These are phyloP conservation scores for Homarus americanus DNA, from an alignment of 1,140 invertebrate species.

Conservation along the genomic window DNA sequence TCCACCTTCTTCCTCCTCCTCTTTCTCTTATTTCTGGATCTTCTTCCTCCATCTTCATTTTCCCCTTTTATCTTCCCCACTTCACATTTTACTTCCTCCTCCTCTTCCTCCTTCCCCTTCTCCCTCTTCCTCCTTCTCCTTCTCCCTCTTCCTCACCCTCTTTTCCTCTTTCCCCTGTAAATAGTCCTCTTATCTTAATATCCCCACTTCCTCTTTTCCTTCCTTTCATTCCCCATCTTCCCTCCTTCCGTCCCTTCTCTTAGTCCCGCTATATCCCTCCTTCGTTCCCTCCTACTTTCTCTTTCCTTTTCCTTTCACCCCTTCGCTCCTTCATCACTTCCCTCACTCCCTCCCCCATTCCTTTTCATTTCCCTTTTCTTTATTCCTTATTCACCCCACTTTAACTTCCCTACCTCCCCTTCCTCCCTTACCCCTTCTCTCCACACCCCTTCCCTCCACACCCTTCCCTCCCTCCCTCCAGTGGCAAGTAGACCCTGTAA, in stretches of 20 bases:
- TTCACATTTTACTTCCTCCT: not conserved
- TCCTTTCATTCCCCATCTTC: not conserved
- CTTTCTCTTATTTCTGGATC: not conserved
- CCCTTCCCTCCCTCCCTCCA: not conserved
- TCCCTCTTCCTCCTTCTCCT: not conserved
- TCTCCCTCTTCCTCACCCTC: too few species aligned
- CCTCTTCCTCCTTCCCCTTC: not conserved
- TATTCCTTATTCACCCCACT: not conserved
- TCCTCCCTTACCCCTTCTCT: not conserved
- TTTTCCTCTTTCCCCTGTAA: too few species aligned
- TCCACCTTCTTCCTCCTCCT: slow-evolving; percentile 6
- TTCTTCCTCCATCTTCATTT: not conserved
- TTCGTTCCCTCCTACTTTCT: not conserved
- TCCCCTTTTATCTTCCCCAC: not conserved
- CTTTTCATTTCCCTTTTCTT: not conserved
- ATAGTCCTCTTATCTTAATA: too few species aligned
- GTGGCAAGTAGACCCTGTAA: slow-evolving; percentile 5
- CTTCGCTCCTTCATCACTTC: not conserved
- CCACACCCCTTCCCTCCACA: not conserved
- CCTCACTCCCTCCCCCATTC: not conserved
- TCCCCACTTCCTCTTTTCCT: too few species aligned
- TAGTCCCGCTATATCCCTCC: not conserved
- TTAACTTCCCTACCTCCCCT: not conserved
- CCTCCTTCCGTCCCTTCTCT: not conserved
- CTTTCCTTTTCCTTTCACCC: not conserved